phyloP scores from a whole-genome alignment of 1,140 invertebrate genomes.

The Euborellia annulipes region DNA sequence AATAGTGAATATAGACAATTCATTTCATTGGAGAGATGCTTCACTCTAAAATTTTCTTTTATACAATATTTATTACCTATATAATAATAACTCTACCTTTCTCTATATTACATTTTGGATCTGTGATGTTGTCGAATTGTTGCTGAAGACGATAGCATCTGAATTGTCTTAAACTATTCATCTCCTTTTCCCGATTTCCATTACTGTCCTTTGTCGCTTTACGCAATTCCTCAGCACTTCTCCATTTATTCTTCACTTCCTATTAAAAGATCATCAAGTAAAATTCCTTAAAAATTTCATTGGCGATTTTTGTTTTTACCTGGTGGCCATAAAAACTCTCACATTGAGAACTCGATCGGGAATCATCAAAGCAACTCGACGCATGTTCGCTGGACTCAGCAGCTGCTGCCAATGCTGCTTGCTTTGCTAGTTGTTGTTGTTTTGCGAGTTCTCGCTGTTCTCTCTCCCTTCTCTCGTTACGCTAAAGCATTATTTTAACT shows the following conservation, averaged over 20 bases:
- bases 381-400: constrained; percentile 2
- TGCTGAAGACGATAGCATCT: constrained; percentile 9
- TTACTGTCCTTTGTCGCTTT: constrained; percentile 44
- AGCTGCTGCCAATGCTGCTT: neutral
- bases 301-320: too few species aligned
- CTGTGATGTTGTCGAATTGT: constrained; percentile 28
- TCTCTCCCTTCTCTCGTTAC: constrained; percentile 69
- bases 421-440: constrained; percentile 17
- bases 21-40: too few species aligned
- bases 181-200: constrained; percentile 34
- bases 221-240: constrained; percentile 45
- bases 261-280: constrained; percentile 15
- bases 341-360: constrained; percentile 3
- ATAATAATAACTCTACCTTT: constrained; percentile 39
- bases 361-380: constrained; percentile 5
- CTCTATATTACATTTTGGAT: constrained; percentile 69
- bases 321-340: neutral
- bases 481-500: too few species aligned
- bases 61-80: neutral
- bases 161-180: constrained; percentile 28
- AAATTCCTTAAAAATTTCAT: too few species aligned
- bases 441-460: constrained; percentile 70
- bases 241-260: constrained; percentile 52
- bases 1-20: too few species aligned
- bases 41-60: too few species aligned